Conservation (phyloP, 2,888 invertebrate species). For the Lampropteryx suffumata region DNA sequence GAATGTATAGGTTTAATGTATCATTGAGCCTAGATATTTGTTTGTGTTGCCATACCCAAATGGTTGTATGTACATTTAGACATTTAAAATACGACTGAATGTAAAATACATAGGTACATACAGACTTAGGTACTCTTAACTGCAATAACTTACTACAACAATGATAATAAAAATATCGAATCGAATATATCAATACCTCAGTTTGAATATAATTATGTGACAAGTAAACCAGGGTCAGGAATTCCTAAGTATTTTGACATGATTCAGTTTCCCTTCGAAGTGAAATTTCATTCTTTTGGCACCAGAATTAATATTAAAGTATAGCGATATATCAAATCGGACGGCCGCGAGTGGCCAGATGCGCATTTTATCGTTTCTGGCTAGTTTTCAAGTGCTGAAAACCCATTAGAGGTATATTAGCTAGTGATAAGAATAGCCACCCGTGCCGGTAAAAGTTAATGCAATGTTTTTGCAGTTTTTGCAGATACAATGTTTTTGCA, state of each 20-base stretch:
- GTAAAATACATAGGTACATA: too few relatives aligned
- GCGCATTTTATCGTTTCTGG: slow-evolving; percentile 75
- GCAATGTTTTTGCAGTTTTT: slow-evolving; percentile 7
- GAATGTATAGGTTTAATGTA: slow-evolving; percentile 30
- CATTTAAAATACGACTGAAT: too few relatives aligned
- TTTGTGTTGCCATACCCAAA: background rate
- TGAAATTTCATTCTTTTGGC: slow-evolving; percentile 55
- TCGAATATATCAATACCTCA: too few relatives aligned
- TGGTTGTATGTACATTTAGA: too few relatives aligned
- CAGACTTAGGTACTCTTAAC: too few relatives aligned
- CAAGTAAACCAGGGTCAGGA: too few relatives aligned
- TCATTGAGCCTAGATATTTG: slow-evolving; percentile 16
- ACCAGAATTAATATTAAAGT: slow-evolving; percentile 66
- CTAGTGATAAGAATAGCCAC: slow-evolving; percentile 56
- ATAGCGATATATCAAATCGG: slow-evolving; percentile 68
- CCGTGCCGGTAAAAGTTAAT: slow-evolving; percentile 15
- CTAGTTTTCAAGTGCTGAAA: slow-evolving; percentile 79
- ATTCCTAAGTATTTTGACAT: too few relatives aligned
- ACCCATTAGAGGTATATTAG: slow-evolving; percentile 73
- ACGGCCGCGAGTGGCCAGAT: slow-evolving; percentile 69
- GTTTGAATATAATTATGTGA: too few relatives aligned
- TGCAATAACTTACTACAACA: too few relatives aligned
- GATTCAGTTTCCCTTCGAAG: background rate
- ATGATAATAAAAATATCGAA: too few relatives aligned
- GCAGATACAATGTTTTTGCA: too few relatives aligned